Evolutionary conservation across 1,140 invertebrate genomes (phyloP).

Genomic region (Chionoecetes opilio): DNA sequence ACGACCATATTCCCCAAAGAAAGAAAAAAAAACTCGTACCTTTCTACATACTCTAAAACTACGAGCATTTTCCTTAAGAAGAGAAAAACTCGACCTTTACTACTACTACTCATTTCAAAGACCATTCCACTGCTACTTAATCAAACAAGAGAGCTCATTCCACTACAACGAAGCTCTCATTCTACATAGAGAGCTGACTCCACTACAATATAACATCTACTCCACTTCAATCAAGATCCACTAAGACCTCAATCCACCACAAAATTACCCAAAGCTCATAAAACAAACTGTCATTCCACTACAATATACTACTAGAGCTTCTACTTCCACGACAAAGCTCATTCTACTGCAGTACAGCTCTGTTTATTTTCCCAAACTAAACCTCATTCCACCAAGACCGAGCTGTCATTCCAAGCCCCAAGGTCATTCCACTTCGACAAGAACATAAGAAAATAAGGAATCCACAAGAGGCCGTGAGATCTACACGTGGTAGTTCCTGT

Average conservation of each 20-base stretch:
- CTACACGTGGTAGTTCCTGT: too few relatives aligned
- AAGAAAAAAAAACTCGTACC: too few relatives aligned
- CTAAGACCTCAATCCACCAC: neutral
- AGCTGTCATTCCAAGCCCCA: neutral
- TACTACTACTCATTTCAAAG: too few relatives aligned
- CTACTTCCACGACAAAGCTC: neutral
- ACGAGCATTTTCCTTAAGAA: too few relatives aligned
- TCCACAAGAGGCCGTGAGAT: too few relatives aligned
- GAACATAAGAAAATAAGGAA: too few relatives aligned
- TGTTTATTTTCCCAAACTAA: neutral
- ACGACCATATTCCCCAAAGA: too few relatives aligned
- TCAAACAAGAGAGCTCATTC: neutral
- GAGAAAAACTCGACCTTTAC: too few relatives aligned
- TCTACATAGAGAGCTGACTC: neutral
- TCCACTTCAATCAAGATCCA: too few relatives aligned
- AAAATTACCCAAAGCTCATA: neutral
- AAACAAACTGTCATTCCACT: neutral
- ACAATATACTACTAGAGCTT: neutral
- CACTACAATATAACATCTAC: too few relatives aligned
- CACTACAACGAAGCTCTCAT: neutral
- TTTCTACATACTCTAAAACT: too few relatives aligned
- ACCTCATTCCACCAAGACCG: neutral
- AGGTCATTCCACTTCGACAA: neutral
- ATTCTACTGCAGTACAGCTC: neutral
- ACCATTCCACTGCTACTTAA: neutral